phyloP scores from a whole-genome alignment of 2,888 invertebrate genomes.

The Ormyrus labotus region DNA sequence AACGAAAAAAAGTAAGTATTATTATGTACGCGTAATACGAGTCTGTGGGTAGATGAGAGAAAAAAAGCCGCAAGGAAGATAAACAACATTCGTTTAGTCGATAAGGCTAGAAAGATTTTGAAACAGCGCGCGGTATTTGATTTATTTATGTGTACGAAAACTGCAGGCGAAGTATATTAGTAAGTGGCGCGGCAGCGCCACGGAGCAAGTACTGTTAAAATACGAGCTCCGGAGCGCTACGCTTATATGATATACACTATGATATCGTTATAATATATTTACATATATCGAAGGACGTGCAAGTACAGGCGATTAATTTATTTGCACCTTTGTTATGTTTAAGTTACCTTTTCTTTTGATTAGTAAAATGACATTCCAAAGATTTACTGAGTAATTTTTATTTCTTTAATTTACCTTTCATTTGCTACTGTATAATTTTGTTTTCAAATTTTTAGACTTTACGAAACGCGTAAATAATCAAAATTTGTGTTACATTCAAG shows the following conservation, averaged over 20 bases:
- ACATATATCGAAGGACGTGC: slow-evolving; percentile 24
- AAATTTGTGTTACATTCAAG: slow-evolving; percentile 42
- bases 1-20: slow-evolving; percentile 54
- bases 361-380: slow-evolving; percentile 66
- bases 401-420: slow-evolving; percentile 49
- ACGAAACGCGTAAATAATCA: slow-evolving; percentile 4
- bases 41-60: slow-evolving; percentile 45
- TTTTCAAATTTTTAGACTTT: neutral
- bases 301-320: slow-evolving; percentile 52
- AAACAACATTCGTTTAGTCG: slow-evolving; percentile 36
- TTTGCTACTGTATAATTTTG: slow-evolving; percentile 9
- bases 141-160: slow-evolving; percentile 27
- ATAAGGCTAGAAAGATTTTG: slow-evolving; percentile 29
- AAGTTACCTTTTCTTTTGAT: slow-evolving; percentile 62
- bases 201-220: no score
- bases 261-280: slow-evolving; percentile 17
- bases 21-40: slow-evolving; percentile 50
- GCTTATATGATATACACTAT: neutral
- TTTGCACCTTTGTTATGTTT: slow-evolving; percentile 57
- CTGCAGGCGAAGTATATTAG: neutral
- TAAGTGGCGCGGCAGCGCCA: no score
- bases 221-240: no score
- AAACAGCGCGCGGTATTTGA: slow-evolving; percentile 26
- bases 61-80: slow-evolving; percentile 25
- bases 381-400: slow-evolving; percentile 54